phyloP scores from a whole-genome alignment of 2,113 vertebrate species.

The Okapia johnstoni region DNA sequence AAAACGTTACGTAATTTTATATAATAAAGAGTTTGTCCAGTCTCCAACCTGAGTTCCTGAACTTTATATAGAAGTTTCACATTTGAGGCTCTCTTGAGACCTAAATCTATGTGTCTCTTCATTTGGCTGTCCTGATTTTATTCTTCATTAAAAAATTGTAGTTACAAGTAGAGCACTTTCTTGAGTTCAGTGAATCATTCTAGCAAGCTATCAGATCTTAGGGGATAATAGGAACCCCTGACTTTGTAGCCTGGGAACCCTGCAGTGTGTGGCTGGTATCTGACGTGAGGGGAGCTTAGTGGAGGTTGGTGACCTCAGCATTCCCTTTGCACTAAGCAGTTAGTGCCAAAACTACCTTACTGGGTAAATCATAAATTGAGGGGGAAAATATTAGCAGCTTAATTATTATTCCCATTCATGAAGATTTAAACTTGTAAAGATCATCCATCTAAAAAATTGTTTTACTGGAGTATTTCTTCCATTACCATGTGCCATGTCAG shows the following conservation, averaged over 20 bases:
- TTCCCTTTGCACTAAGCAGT: background rate
- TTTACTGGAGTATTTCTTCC: background rate
- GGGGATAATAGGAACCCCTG: background rate
- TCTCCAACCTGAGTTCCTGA: background rate
- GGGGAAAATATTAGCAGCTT: background rate
- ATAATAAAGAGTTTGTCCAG: background rate
- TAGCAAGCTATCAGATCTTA: background rate
- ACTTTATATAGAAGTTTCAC: background rate
- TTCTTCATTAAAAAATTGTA: background rate
- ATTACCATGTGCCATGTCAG: background rate
- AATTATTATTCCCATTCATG: background rate
- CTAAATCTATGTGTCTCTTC: background rate
- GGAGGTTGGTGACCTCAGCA: background rate
- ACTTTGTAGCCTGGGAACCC: background rate
- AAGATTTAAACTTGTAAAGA: slow-evolving; percentile 27
- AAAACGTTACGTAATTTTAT: background rate
- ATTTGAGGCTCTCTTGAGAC: background rate
- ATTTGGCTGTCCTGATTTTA: background rate
- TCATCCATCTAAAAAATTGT: background rate
- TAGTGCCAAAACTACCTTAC: background rate
- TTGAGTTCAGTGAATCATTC: background rate
- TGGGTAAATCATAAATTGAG: background rate
- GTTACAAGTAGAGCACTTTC: background rate
- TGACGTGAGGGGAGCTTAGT: background rate
- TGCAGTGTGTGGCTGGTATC: fast-evolving